These are phyloP conservation scores for Lagopus leucura DNA, from an alignment of 2,113 vertebrate genomes.

Conservation along the genomic window DNA sequence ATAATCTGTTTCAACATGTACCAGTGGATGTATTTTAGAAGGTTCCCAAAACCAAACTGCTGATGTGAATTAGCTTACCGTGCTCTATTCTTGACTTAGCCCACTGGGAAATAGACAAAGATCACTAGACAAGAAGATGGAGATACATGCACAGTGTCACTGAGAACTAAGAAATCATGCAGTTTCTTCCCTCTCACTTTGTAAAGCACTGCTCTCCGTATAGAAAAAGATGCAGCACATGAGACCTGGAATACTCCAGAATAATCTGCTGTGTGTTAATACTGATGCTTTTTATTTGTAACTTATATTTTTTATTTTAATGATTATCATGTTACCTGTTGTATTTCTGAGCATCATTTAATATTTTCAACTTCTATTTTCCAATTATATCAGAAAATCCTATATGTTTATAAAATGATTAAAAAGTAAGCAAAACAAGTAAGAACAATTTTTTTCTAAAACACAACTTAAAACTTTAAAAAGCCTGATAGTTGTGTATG, in stretches of 20 bases:
- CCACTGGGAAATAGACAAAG: not conserved
- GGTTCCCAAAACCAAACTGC: not conserved
- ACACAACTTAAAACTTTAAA: not conserved
- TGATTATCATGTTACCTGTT: fast-evolving
- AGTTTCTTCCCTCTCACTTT: not conserved
- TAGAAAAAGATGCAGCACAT: not conserved
- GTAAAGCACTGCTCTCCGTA: not conserved
- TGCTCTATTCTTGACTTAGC: not conserved
- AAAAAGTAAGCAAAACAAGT: not conserved
- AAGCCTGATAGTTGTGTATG: not conserved
- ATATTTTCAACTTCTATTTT: not conserved
- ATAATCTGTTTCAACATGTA: constrained; percentile 30
- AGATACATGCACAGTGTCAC: not conserved
- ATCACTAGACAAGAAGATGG: not conserved
- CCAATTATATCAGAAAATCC: not conserved
- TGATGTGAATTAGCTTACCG: not conserved
- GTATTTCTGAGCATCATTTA: not conserved
- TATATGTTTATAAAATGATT: not conserved
- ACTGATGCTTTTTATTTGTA: not conserved
- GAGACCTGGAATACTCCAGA: not conserved
- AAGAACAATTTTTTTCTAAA: not conserved
- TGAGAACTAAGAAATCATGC: not conserved
- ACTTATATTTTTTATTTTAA: not conserved
- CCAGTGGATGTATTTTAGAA: constrained; percentile 7
- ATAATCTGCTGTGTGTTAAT: not conserved